Evolutionary conservation across 1,140 invertebrate species (phyloP).

Genomic region (Metaphire vulgaris): DNA sequence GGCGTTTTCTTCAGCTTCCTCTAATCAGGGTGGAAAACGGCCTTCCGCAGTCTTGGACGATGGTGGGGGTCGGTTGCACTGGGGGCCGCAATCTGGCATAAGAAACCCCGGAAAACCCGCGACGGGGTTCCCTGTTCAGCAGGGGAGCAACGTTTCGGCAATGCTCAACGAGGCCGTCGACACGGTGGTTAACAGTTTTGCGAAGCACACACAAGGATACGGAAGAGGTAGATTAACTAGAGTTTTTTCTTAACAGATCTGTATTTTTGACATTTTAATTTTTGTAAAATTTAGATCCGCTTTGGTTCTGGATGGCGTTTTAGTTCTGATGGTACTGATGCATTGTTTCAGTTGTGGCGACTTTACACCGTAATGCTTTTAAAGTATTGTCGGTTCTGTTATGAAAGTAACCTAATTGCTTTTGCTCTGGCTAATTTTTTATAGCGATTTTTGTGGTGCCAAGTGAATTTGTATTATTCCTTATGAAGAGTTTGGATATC

Average conservation of each 20-base stretch:
- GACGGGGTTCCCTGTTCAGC: not conserved
- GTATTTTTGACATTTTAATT: not conserved
- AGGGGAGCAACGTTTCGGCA: slow-evolving; percentile 41
- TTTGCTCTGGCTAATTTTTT: too few relatives aligned
- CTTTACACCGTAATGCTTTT: too few relatives aligned
- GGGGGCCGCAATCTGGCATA: not conserved
- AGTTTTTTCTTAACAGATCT: slow-evolving; percentile 14
- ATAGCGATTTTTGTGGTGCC: too few relatives aligned
- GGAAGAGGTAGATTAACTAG: slow-evolving; percentile 60
- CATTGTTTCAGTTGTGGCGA: too few relatives aligned
- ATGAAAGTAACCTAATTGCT: too few relatives aligned
- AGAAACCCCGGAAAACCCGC: not conserved
- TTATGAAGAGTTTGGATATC: too few relatives aligned
- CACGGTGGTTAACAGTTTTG: slow-evolving; percentile 70
- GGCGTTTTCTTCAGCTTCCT: not conserved
- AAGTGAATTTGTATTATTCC: too few relatives aligned
- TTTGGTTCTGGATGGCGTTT: too few relatives aligned
- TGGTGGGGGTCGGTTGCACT: not conserved
- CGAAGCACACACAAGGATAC: slow-evolving; percentile 69
- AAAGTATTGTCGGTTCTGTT: too few relatives aligned
- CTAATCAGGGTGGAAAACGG: not conserved
- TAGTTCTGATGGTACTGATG: too few relatives aligned
- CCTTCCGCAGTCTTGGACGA: not conserved
- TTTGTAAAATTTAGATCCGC: too few relatives aligned
- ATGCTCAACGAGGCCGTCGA: slow-evolving; percentile 69